phyloP scores from a whole-genome alignment of 2,888 invertebrate species.

The Pseudococcus jackbeardsleyi region DNA sequence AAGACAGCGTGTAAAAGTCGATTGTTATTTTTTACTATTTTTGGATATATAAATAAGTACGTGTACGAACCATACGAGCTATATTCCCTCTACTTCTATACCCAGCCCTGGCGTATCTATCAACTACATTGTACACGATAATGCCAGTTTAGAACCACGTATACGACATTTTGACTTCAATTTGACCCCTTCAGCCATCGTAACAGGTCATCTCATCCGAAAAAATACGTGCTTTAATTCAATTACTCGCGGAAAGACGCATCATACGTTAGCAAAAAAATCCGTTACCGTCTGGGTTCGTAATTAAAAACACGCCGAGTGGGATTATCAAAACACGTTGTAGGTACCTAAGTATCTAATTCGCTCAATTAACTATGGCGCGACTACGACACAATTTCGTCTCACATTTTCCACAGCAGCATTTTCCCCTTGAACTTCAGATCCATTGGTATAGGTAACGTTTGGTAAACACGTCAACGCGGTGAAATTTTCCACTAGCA shows the following conservation, averaged over 20 bases:
- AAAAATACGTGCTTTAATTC: not conserved
- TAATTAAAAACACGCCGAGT: not conserved
- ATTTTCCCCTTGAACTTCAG: not conserved
- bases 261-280: not conserved
- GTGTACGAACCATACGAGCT: not conserved
- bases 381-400: not conserved
- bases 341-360: not conserved
- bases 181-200: no score
- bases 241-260: not conserved
- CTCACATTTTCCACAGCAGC: not conserved
- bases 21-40: conserved; percentile 28
- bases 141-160: no score
- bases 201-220: no score
- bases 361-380: not conserved
- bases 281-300: not conserved
- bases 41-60: not conserved
- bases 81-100: no score
- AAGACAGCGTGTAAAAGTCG: not conserved
- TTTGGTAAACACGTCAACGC: not conserved
- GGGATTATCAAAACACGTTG: not conserved
- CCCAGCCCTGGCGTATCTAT: not conserved
- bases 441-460: not conserved
- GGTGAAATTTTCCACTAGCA: not conserved
- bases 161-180: no score
- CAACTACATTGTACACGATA: not conserved